Evolutionary conservation across 2,888 invertebrate species (phyloP).

Genomic region (Mycalesis mineus): DNA sequence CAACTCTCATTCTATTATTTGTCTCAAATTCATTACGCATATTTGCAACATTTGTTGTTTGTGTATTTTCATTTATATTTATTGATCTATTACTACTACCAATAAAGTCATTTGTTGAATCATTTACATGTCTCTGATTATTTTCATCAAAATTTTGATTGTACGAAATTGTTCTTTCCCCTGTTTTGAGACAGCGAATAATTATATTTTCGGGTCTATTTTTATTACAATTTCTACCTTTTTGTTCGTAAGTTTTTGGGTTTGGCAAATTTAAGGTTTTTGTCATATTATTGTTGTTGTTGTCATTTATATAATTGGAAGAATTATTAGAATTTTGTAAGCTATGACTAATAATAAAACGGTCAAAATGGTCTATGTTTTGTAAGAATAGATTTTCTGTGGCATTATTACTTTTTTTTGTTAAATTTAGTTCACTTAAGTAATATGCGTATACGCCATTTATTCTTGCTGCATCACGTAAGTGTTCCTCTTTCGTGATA

Average conservation of each 20-base stretch:
- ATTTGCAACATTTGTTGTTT: too few relatives aligned
- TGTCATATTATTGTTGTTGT: background rate
- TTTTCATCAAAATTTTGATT: background rate
- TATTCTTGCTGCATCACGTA: background rate
- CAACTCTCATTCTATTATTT: too few relatives aligned
- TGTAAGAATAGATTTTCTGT: background rate
- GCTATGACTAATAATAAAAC: background rate
- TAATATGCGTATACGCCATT: background rate
- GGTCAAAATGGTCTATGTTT: background rate
- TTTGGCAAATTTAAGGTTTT: background rate
- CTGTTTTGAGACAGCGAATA: too few relatives aligned
- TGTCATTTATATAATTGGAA: background rate
- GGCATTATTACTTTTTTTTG: background rate
- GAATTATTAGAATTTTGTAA: background rate
- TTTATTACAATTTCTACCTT: background rate
- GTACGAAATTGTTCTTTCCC: background rate
- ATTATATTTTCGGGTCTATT: too few relatives aligned
- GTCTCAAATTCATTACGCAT: too few relatives aligned
- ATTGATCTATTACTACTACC: background rate
- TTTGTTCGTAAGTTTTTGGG: background rate
- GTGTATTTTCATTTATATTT: background rate
- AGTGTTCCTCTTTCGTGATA: background rate
- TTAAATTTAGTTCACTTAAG: background rate
- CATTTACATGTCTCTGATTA: background rate
- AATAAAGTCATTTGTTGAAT: background rate